phyloP scores from a whole-genome alignment of 1,140 invertebrate genomes.

The Belonocnema kinseyi region DNA sequence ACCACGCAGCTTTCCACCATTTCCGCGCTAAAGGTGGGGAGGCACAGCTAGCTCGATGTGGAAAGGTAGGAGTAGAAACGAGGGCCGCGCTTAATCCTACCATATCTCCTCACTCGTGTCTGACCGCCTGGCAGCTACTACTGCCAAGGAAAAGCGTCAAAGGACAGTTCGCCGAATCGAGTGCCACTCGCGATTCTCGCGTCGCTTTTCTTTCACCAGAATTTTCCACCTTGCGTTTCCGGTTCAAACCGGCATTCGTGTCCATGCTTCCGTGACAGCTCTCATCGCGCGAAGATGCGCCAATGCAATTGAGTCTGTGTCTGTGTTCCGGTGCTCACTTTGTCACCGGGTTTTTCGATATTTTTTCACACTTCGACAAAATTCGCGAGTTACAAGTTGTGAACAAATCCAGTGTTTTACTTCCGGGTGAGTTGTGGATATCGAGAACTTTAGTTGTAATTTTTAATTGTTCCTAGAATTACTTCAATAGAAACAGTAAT shows the following conservation, averaged over 20 bases:
- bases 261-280: conserved; percentile 24
- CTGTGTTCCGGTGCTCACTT: conserved; percentile 20
- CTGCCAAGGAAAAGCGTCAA: neutral
- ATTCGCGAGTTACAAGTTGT: neutral
- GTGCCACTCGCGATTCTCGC: neutral
- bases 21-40: neutral
- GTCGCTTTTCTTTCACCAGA: neutral
- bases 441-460: too few species aligned
- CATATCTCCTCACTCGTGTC: conserved; percentile 8
- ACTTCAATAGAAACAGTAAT: too few species aligned
- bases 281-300: conserved; percentile 21
- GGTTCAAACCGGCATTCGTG: neutral
- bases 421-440: too few species aligned
- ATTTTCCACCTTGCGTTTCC: neutral
- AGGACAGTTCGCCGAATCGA: neutral
- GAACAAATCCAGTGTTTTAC: too few species aligned
- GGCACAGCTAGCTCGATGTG: conserved; percentile 31
- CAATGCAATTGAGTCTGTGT: conserved; percentile 11
- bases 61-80: conserved; percentile 33
- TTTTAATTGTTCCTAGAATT: too few species aligned
- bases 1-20: conserved; percentile 31
- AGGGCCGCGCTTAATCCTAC: conserved; percentile 4
- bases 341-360: neutral
- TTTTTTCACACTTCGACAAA: neutral
- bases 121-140: conserved; percentile 13